Conservation (phyloP, 2,888 invertebrate species). For the Lepidocyrtinus sp. region DNA sequence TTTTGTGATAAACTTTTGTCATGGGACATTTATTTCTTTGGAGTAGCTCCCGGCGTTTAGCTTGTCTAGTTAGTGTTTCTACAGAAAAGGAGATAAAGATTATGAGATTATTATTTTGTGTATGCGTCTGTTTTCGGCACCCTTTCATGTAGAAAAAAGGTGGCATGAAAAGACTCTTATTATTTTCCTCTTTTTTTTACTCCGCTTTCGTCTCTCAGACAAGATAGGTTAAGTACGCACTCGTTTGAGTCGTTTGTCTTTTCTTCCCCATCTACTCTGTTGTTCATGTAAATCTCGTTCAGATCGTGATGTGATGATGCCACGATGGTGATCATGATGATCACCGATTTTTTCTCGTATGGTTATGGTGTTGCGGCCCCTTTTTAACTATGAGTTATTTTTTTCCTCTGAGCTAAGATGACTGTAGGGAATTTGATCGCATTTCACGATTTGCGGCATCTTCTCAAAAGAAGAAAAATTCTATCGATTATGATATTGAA, state of each 20-base stretch:
- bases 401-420: conserved; percentile 36
- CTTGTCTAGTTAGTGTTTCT: conserved; percentile 43
- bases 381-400: conserved; percentile 54
- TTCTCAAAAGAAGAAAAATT: conserved; percentile 65
- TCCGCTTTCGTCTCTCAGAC: conserved; percentile 14
- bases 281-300: conserved; percentile 41
- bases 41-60: conserved; percentile 18
- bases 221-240: not conserved
- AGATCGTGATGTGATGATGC: not conserved
- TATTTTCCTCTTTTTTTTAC: conserved; percentile 42
- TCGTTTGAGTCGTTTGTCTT: not conserved
- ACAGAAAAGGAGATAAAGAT: conserved; percentile 55
- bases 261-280: conserved; percentile 39
- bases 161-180: conserved; percentile 66
- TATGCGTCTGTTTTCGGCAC: conserved; percentile 64
- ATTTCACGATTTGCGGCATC: conserved; percentile 68
- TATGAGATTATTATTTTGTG: conserved; percentile 58
- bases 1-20: not conserved
- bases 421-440: conserved; percentile 66
- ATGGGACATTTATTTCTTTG: not conserved
- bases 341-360: not conserved
- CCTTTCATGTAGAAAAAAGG: conserved; percentile 66
- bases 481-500: conserved; percentile 65
- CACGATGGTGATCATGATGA: not conserved
- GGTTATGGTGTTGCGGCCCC: conserved; percentile 42